A percentile compares a stretch with the other conserved stretches of the same genome.
Conservation (phyloP, 2,113 vertebrate species). For the Rhabdomys dilectus region DNA sequence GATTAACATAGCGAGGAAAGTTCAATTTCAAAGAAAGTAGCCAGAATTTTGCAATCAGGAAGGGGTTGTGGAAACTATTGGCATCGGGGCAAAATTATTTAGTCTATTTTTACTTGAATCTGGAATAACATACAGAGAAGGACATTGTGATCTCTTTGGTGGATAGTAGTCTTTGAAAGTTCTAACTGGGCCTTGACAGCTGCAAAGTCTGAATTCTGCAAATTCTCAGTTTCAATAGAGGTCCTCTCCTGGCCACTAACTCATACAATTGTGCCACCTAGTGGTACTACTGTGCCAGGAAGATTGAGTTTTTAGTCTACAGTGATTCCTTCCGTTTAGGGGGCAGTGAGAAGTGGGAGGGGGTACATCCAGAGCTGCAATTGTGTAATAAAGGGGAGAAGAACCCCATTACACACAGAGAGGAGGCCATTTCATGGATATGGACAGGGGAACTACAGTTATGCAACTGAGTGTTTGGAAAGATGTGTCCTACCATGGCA, state of each 20-base stretch:
- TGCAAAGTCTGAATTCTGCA: not conserved
- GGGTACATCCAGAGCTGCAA: not conserved
- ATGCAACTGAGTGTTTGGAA: not conserved
- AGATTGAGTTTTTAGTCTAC: not conserved
- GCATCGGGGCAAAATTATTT: conserved; percentile 30
- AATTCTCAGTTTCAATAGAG: not conserved
- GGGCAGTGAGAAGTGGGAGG: not conserved
- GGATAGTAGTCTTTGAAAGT: not conserved
- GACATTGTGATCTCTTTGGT: not conserved
- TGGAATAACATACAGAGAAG: not conserved
- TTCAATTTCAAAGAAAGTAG: not conserved
- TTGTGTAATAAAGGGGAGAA: not conserved
- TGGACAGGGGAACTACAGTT: no score
- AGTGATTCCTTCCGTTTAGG: not conserved
- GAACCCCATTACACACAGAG: not conserved
- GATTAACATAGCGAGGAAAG: not conserved
- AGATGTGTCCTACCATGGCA: not conserved
- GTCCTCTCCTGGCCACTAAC: not conserved
- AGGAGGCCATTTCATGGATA: not conserved
- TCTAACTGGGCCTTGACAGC: not conserved
- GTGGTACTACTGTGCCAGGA: not conserved
- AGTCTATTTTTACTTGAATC: conserved; percentile 33
- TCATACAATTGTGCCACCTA: conserved; percentile 49
- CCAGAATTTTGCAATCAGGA: conserved; percentile 23
- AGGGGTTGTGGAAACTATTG: not conserved